Percentiles rank a stretch among this genome's conserved stretches.
phyloP scores from a whole-genome alignment of 2,113 vertebrate genomes.

The Rhagologus leucostigma region DNA sequence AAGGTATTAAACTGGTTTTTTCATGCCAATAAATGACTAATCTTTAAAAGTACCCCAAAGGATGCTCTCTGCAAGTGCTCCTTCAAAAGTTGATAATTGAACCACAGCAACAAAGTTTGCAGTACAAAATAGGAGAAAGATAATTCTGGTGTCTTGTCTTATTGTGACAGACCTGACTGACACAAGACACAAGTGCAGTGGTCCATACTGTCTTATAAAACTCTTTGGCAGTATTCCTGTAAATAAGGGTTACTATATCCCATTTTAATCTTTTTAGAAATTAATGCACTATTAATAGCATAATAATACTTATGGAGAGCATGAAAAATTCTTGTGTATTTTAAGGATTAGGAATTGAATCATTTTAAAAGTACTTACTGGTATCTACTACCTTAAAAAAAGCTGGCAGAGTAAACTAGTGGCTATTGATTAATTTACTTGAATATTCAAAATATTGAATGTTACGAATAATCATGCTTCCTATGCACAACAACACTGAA shows the following conservation, averaged over 20 bases:
- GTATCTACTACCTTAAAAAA: neutral
- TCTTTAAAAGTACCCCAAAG: neutral
- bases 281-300: neutral
- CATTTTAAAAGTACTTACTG: neutral
- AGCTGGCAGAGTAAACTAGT: neutral
- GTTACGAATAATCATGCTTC: neutral
- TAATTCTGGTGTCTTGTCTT: neutral
- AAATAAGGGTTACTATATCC: neutral
- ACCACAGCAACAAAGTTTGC: neutral
- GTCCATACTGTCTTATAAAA: neutral
- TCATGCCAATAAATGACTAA: neutral
- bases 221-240: neutral
- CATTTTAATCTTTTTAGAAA: neutral
- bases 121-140: neutral
- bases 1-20: neutral
- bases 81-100: neutral
- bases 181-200: neutral
- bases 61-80: neutral
- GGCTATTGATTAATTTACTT: neutral
- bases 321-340: neutral
- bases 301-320: neutral
- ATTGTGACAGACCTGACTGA: neutral
- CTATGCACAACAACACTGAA: neutral
- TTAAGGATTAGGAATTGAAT: neutral
- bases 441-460: neutral